These are phyloP conservation scores for Acanthornis magna DNA, from an alignment of 2,797 vertebrate species.

Conservation along the genomic window DNA sequence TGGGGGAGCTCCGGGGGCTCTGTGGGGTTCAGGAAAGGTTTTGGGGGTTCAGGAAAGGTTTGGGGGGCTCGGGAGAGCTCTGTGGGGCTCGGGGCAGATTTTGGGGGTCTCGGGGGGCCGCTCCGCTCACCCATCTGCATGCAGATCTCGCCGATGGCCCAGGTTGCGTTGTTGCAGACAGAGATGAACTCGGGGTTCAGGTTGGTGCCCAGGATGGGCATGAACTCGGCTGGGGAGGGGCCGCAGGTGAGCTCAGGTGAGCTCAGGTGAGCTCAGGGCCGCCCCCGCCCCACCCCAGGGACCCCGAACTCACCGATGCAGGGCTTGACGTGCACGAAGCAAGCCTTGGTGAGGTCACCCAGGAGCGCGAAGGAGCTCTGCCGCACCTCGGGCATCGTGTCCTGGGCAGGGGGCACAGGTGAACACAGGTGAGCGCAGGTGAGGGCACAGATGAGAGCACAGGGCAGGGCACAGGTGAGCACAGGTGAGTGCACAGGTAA, in stretches of 20 bases:
- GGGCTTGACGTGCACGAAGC: conserved; percentile 92
- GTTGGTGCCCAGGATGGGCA: conserved; percentile 94
- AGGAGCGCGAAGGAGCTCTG: conserved; percentile 93
- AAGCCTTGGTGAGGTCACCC: conserved; percentile 92
- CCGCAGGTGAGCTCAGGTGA: too few relatives aligned
- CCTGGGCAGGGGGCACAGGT: conserved; percentile 68
- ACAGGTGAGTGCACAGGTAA: too few relatives aligned
- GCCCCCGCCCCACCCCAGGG: rapidly evolving
- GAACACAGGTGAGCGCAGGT: too few relatives aligned
- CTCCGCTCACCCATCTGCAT: conserved; percentile 99
- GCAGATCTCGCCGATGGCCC: conserved; percentile 96
- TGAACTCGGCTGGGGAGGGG: conserved; percentile 84
- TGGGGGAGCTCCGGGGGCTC: too few relatives aligned
- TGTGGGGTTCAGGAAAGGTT: too few relatives aligned
- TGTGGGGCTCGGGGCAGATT: too few relatives aligned
- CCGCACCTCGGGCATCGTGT: conserved; percentile 93
- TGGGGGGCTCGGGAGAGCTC: not conserved
- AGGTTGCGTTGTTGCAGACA: conserved; percentile 93
- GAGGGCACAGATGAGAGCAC: too few relatives aligned
- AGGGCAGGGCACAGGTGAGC: too few relatives aligned
- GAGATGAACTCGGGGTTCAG: conserved; percentile 95
- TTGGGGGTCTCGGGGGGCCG: too few relatives aligned
- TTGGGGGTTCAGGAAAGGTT: not conserved
- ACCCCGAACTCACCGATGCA: conserved; percentile 82
- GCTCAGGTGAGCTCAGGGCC: too few relatives aligned